Conservation (phyloP, 2,113 vertebrate genomes). For the Heliornis fulica region DNA sequence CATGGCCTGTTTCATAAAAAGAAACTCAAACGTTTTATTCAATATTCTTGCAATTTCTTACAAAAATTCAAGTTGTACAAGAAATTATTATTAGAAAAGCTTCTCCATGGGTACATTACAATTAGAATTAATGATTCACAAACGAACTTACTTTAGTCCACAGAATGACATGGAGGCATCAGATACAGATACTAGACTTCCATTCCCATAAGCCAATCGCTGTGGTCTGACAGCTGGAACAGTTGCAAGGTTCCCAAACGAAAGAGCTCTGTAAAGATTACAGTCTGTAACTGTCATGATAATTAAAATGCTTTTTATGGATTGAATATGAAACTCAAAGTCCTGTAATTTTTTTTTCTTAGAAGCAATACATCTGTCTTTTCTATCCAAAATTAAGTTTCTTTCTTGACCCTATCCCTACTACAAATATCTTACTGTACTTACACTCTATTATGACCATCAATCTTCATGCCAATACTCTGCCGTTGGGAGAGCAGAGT, state of each 20-base stretch:
- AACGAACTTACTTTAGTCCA: slow-evolving; percentile 79
- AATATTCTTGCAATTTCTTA: background rate
- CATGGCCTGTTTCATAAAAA: background rate
- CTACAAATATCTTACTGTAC: slow-evolving; percentile 38
- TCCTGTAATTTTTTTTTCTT: background rate
- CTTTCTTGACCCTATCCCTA: background rate
- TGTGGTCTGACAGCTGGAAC: slow-evolving; percentile 22
- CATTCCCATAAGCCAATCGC: slow-evolving; percentile 34
- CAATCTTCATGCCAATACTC: slow-evolving; percentile 26
- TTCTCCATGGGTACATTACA: background rate
- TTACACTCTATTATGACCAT: slow-evolving; percentile 75
- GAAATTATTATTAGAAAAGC: background rate
- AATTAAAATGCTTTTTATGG: background rate
- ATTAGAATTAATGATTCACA: background rate
- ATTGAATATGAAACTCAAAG: background rate
- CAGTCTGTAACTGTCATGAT: background rate
- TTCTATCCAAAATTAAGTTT: background rate
- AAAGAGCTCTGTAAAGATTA: slow-evolving; percentile 67
- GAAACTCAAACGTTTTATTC: background rate
- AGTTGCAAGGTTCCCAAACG: background rate
- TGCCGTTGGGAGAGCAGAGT: slow-evolving; percentile 62
- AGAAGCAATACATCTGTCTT: background rate
- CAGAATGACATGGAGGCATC: background rate
- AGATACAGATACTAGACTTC: slow-evolving; percentile 6
- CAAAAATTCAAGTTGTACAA: background rate